Evolutionary conservation across 1,140 invertebrate species (phyloP), one percentile per base, ranked within the genome.

Genomic region (Drosophila sp.): DNA sequence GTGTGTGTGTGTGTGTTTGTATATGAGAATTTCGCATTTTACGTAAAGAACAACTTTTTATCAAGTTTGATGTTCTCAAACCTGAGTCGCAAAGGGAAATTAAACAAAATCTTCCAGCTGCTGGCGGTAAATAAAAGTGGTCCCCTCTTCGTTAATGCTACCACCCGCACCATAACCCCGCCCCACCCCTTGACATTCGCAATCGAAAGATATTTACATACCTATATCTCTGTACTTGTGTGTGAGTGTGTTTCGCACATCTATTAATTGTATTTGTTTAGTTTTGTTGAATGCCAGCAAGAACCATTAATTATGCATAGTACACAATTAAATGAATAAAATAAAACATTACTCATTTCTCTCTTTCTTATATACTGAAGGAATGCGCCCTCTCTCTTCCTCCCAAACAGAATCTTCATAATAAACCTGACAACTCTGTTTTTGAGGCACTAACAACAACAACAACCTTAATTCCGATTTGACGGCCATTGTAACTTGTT

Each of bases 81-180:
- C 72, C 41, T 91, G 70, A 86, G 91, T 81, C 90, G 84, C 66
- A 91, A 79, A 74, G 84, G 76, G 61, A 91, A 80, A 90, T 81
- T 91, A 41, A 86, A 81, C 70, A 89, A 90, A 80, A 78, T 91
- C 79, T 90, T 91, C 72, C 90, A 91, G 70, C 78, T 86, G 72
- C 81, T 91, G 60, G 83, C 83, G 90, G 90, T 91, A 91, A 91
- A 83, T 83, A 79, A 40, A 79, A 32, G 33, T 40, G 60, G 38
- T 65, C 58, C 66, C 66, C 47, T 44, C 7, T 38, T 38, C 8
- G 7, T 38, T 58, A 44, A 10, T 7, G 44, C 35, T 11, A 17
- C 33, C 41, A 47, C 5, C 56, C 60, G 56, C 64, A 25, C 55
- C 72, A 66, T 25, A 35, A 60, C 58, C 70, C 76, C 71, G 79